These are phyloP conservation scores for Olivierus martensii DNA, from an alignment of 1,140 invertebrate genomes.

Conservation along the genomic window DNA sequence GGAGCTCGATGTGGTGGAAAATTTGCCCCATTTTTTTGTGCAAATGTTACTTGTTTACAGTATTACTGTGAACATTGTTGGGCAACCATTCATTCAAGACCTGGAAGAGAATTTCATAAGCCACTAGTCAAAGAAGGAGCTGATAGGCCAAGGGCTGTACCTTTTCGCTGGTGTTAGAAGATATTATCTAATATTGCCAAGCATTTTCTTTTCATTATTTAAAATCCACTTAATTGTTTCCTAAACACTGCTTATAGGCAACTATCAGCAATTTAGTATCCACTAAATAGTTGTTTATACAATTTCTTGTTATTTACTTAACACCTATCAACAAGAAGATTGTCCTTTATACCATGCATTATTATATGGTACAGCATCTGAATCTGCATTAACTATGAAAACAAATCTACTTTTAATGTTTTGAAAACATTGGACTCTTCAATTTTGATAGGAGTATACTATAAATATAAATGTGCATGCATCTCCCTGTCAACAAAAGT, in stretches of 20 bases:
- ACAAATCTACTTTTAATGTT: neutral
- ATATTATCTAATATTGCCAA: neutral
- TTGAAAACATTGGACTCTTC: neutral
- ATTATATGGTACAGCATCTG: neutral
- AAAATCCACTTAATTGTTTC: neutral
- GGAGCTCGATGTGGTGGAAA: constrained; percentile 92
- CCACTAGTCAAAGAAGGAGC: constrained; percentile 97
- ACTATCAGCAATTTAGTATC: neutral
- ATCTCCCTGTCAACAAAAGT: constrained; percentile 5
- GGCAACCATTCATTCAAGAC: constrained; percentile 93
- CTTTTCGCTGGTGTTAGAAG: constrained; percentile 29
- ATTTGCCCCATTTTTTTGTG: constrained; percentile 98
- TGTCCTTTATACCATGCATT: neutral
- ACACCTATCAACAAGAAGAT: neutral
- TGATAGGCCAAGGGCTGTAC: constrained; percentile 48
- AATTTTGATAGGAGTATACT: neutral
- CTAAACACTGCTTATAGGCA: neutral
- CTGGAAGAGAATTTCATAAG: constrained; percentile 96
- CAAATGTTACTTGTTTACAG: constrained; percentile 95
- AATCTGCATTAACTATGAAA: neutral
- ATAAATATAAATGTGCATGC: neutral
- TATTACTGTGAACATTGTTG: constrained; percentile 99
- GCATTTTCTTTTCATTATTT: neutral
- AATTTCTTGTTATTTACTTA: neutral
- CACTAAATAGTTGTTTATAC: neutral